Evolutionary conservation across 1,140 invertebrate species (phyloP), one percentile per base, ranked within the genome.

Genomic region (Ceratina calcarata): DNA sequence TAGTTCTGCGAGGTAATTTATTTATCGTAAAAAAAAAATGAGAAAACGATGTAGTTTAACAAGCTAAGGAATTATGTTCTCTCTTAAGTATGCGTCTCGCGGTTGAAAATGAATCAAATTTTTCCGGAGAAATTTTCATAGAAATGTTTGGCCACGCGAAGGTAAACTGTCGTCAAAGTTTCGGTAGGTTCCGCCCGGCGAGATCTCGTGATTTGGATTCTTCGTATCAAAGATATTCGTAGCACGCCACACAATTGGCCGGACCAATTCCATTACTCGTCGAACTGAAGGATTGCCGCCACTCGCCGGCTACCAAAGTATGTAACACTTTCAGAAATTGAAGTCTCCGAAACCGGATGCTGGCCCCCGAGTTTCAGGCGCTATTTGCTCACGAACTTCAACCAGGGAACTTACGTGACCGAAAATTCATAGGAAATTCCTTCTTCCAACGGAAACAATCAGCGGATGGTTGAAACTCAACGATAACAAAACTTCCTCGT

Each of bases 311-410:
- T 22, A 6, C 32, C 66, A 18, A 61, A 61, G 75, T 70, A 67
- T 49, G 55, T 68, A 61, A 76, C 74, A 61, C 74, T 67, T 60
- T 32, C 22, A n/a, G 55, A 51, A 60, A 72, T 72, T 72, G 70
- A 51, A 62, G 22, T 72, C 70, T 72, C 58, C 10, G 57, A 32
- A 51, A 51, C 53, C 13, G 64, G 16, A 32, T 66, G 20, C 55
- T 22, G 51, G 53, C n/a, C 20, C 18, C 10, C 37, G 32, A 66
- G 53, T 75, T 66, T 53, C 22, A 20, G 0, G 0, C 15, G 1
- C 32, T 61, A 60, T 32, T 61, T 37, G 75, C 18, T 32, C 16
- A 15, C 24, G 53, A 20, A 74, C 24, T 65, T 24, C n/a, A 1
- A 16, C 22, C 37, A 4, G 4, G 18, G n/a, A 24, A 27, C 64